Evolutionary conservation across 2,797 vertebrate species (phyloP).

Genomic region (Kryptopterus vitreolus): DNA sequence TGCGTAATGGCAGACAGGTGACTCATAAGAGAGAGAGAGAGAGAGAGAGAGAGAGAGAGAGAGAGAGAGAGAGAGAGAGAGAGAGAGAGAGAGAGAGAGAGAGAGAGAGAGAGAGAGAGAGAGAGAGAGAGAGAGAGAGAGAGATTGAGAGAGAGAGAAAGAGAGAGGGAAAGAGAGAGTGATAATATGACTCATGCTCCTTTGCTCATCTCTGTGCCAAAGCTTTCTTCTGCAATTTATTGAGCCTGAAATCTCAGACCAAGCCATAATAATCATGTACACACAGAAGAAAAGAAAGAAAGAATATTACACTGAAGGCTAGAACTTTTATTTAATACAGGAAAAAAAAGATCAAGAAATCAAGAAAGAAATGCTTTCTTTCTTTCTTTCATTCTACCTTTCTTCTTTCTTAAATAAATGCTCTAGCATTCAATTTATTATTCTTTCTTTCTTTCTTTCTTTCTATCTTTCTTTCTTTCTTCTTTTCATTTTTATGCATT

Average conservation of each 20-base stretch:
- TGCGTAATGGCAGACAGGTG: constrained; percentile 49
- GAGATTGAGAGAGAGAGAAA: constrained; percentile 16
- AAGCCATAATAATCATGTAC: constrained; percentile 1
- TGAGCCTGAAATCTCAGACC: constrained; percentile 21
- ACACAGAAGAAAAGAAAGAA: too few relatives aligned
- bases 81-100: constrained; percentile 17
- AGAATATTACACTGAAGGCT: too few relatives aligned
- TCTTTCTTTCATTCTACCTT: too few relatives aligned
- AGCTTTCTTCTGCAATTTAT: constrained; percentile 2
- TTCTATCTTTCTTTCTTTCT: too few relatives aligned
- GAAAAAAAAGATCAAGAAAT: too few relatives aligned
- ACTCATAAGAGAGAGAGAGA: constrained; percentile 34
- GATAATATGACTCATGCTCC: constrained; percentile 38
- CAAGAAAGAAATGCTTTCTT: too few relatives aligned
- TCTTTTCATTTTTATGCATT: too few relatives aligned
- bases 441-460: too few relatives aligned
- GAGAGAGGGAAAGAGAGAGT: constrained; percentile 6
- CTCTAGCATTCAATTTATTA: too few relatives aligned
- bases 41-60: neutral
- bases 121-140: constrained; percentile 14
- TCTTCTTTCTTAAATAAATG: too few relatives aligned
- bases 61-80: constrained; percentile 17
- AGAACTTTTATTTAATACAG: too few relatives aligned
- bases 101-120: constrained; percentile 7
- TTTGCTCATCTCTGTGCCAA: neutral